Conservation (phyloP, 2,888 invertebrate species). For the Rhabditoides inermis region DNA sequence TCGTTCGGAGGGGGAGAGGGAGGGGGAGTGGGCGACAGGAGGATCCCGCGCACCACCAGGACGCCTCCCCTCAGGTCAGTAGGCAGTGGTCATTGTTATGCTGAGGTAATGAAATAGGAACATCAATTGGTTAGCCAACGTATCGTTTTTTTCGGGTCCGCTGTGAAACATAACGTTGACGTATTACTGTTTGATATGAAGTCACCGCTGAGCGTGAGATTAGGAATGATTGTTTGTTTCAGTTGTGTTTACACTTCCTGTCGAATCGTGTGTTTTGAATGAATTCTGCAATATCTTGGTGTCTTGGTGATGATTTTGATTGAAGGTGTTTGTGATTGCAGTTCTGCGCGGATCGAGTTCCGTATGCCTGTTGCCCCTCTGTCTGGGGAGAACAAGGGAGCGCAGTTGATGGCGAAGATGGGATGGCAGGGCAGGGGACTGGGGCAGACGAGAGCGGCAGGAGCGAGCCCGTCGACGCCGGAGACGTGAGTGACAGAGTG, state of each 20-base stretch:
- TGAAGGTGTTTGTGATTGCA: slow-evolving; percentile 12
- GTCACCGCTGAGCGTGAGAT: too few relatives aligned
- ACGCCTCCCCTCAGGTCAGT: too few relatives aligned
- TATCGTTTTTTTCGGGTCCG: too few relatives aligned
- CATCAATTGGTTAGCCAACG: too few relatives aligned
- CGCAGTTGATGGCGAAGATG: slow-evolving; percentile 93
- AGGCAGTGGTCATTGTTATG: too few relatives aligned
- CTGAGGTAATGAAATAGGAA: too few relatives aligned
- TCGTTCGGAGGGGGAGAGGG: too few relatives aligned
- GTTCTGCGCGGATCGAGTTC: too few relatives aligned
- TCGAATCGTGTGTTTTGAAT: slow-evolving; percentile 17
- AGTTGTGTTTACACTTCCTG: slow-evolving; percentile 3
- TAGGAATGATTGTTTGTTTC: slow-evolving; percentile 2
- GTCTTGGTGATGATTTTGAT: not conserved
- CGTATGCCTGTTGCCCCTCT: slow-evolving; percentile 40
- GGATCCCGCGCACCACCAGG: too few relatives aligned
- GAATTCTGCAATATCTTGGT: slow-evolving; percentile 8
- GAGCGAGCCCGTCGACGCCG: slow-evolving; percentile 83
- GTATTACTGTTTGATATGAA: too few relatives aligned
- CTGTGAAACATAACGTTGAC: too few relatives aligned
- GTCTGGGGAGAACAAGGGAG: slow-evolving; percentile 86
- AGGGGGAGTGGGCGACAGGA: too few relatives aligned
- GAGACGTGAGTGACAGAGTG: slow-evolving; percentile 76
- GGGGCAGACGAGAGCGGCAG: slow-evolving; percentile 85
- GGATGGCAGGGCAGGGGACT: slow-evolving; percentile 89